These are phyloP conservation scores for Periparus ater DNA, from an alignment of 2,797 vertebrate species.

Conservation along the genomic window DNA sequence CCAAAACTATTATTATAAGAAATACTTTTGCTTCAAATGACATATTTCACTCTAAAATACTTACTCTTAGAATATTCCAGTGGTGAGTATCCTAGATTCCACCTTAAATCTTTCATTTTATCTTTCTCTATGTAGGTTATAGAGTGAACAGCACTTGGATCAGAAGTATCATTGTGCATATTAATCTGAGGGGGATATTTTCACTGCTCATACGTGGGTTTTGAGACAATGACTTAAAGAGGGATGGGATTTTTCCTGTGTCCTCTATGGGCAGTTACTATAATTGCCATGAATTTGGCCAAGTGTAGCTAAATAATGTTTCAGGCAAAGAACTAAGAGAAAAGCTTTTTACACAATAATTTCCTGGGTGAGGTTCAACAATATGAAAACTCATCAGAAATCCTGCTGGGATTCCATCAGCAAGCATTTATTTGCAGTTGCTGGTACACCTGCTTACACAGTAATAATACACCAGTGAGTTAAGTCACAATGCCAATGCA, in stretches of 20 bases:
- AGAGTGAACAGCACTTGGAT: background rate
- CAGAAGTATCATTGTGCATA: constrained; percentile 44
- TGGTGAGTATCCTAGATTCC: background rate
- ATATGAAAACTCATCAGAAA: constrained; percentile 80
- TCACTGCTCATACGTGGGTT: background rate
- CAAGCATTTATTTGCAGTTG: constrained; percentile 79
- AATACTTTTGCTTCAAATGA: background rate
- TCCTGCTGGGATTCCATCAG: constrained; percentile 82
- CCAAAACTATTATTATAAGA: background rate
- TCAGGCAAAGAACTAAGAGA: constrained; percentile 71
- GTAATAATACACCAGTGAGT: constrained; percentile 78
- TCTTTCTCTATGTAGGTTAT: constrained; percentile 32
- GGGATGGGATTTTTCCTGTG: constrained; percentile 55
- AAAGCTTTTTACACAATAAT: constrained; percentile 76
- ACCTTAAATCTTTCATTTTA: constrained; percentile 28
- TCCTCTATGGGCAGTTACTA: constrained; percentile 57
- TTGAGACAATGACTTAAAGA: constrained; percentile 47
- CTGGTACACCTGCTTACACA: constrained; percentile 79
- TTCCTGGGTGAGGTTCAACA: constrained; percentile 79
- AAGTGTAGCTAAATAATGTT: constrained; percentile 75
- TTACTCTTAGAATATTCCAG: background rate
- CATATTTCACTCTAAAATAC: background rate
- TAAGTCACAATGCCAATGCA: constrained; percentile 77
- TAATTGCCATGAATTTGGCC: constrained; percentile 73
- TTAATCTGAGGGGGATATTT: constrained; percentile 38